Percentiles rank a stretch among this genome's conserved stretches.
Conservation (phyloP, 2,113 vertebrate genomes). For the Ctenomys sociabilis region DNA sequence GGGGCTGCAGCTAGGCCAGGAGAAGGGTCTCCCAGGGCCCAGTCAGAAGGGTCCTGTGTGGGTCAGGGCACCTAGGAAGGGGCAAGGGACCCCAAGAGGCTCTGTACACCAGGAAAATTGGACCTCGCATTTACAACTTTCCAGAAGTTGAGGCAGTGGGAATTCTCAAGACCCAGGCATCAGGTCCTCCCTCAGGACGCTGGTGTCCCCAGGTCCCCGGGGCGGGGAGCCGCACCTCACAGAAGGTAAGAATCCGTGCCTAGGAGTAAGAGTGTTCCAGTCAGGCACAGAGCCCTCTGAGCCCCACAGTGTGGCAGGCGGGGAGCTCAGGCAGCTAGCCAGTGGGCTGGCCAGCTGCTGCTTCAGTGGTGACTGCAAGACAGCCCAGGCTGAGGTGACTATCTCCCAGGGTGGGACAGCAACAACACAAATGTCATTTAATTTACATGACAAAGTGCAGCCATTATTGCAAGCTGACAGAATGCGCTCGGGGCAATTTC, state of each 20-base stretch:
- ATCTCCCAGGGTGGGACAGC: slow-evolving; percentile 64
- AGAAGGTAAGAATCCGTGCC: background rate
- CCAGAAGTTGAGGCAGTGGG: background rate
- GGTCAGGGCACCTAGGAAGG: background rate
- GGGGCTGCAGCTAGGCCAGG: background rate
- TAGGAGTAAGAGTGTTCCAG: rapidly evolving
- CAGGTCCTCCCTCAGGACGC: rapidly evolving
- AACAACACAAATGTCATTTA: slow-evolving; percentile 90
- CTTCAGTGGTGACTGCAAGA: background rate
- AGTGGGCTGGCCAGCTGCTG: background rate
- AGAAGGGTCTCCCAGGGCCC: background rate
- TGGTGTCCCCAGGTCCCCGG: background rate
- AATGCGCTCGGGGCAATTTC: slow-evolving; percentile 95
- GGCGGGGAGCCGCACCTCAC: background rate
- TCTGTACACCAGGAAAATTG: rapidly evolving
- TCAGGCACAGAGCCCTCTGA: rapidly evolving
- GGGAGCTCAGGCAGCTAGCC: no score
- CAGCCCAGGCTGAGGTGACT: background rate
- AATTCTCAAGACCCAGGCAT: background rate
- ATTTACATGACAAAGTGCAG: slow-evolving; percentile 93
- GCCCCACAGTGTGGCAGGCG: background rate
- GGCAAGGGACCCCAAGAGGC: no score
- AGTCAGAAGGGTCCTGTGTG: background rate
- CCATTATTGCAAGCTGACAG: slow-evolving; percentile 92
- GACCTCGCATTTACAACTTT: background rate